Conservation (phyloP, 2,113 vertebrate genomes). For the Oreochromis spilurus region DNA sequence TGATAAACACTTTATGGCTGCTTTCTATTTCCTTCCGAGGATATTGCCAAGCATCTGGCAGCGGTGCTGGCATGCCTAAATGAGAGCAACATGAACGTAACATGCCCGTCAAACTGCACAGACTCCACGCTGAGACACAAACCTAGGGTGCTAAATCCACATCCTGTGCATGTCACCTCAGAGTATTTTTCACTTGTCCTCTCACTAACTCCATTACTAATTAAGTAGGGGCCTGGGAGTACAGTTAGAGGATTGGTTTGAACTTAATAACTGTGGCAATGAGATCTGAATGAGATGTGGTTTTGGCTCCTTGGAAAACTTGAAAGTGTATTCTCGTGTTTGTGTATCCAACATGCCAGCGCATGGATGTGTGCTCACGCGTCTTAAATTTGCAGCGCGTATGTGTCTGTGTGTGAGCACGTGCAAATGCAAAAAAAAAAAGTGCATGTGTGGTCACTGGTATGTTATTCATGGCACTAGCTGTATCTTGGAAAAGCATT, state of each 20-base stretch:
- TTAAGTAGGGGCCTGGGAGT: not conserved
- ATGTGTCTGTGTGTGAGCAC: not conserved
- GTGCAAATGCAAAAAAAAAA: conserved; percentile 3
- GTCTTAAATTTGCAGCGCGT: not conserved
- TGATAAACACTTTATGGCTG: conserved; percentile 70
- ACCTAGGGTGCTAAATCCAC: conserved; percentile 16
- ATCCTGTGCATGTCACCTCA: conserved; percentile 46
- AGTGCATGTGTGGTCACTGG: conserved; percentile 22
- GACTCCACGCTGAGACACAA: conserved; percentile 3
- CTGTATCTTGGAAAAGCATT: conserved; percentile 47
- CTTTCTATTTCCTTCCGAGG: conserved; percentile 64
- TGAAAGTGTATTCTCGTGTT: not conserved
- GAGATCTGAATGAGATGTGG: conserved; percentile 19
- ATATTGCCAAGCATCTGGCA: conserved; percentile 62
- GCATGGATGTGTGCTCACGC: not conserved
- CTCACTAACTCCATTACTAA: not conserved
- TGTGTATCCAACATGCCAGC: not conserved
- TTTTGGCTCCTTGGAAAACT: conserved; percentile 12
- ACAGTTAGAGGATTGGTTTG: conserved; percentile 20
- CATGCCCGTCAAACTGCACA: conserved; percentile 46
- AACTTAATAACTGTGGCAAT: not conserved
- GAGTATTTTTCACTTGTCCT: conserved; percentile 48
- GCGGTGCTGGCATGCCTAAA: conserved; percentile 53
- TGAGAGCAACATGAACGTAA: conserved; percentile 60
- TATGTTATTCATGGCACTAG: conserved; percentile 46